Evolutionary conservation across 1,140 invertebrate species (phyloP).

Genomic region (Ruditapes philippinarum): DNA sequence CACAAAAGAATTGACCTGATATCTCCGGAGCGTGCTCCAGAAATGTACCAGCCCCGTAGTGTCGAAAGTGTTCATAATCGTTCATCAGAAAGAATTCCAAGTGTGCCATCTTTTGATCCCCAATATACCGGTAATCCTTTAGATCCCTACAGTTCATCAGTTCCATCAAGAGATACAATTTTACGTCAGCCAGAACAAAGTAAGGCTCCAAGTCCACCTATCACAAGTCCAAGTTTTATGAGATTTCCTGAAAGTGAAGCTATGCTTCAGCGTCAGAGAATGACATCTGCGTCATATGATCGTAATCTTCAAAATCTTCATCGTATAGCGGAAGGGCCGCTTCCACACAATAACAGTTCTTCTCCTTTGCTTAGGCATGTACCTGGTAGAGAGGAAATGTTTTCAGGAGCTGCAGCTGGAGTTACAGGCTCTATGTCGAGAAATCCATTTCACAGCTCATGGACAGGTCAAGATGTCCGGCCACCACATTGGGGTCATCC

Average conservation of each 20-base stretch:
- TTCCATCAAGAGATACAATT: conserved; percentile 48
- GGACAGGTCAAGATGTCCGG: conserved; percentile 81
- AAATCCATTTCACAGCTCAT: conserved; percentile 82
- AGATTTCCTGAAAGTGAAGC: conserved; percentile 80
- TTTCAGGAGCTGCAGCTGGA: conserved; percentile 72
- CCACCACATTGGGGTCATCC: conserved; percentile 80
- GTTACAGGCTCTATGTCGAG: conserved; percentile 80
- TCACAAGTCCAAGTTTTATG: conserved; percentile 73
- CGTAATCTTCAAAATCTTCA: conserved; percentile 78
- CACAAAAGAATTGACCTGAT: conserved; percentile 81
- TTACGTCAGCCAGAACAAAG: conserved; percentile 53
- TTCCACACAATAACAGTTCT: conserved; percentile 75
- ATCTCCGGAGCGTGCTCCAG: conserved; percentile 74
- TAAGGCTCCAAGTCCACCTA: conserved; percentile 51
- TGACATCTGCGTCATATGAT: conserved; percentile 78
- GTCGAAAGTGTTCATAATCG: conserved; percentile 66
- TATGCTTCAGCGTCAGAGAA: conserved; percentile 80
- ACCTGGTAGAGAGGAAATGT: conserved; percentile 80
- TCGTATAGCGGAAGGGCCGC: conserved; percentile 76
- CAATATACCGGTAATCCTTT: conserved; percentile 52
- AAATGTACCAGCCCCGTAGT: conserved; percentile 67
- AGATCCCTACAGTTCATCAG: conserved; percentile 64
- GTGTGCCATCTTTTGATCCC: conserved; percentile 63
- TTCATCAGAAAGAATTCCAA: conserved; percentile 73
- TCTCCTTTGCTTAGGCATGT: conserved; percentile 78